Percentiles rank a stretch among this genome's conserved stretches.
phyloP scores from a whole-genome alignment of 2,888 invertebrate species.

The Cerastoderma edule region DNA sequence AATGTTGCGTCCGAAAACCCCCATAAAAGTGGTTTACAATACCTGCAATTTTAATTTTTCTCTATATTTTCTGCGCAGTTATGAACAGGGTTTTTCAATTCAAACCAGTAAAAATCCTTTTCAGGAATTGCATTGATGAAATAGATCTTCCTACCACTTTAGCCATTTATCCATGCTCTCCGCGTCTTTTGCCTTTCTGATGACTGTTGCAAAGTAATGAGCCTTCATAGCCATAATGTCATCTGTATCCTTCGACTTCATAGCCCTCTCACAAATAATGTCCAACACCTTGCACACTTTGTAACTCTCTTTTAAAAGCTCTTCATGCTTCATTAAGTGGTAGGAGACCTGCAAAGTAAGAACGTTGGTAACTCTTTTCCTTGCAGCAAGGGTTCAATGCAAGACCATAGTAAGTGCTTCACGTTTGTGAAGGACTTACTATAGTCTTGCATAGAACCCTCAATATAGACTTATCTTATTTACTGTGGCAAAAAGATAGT shows the following conservation, averaged over 20 bases:
- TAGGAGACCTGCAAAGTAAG: slow-evolving; percentile 40
- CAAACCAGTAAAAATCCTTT: neutral
- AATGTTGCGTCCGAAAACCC: too few species aligned
- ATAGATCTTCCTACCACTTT: slow-evolving; percentile 63
- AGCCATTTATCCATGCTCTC: slow-evolving; percentile 72
- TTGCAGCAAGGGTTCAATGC: too few species aligned
- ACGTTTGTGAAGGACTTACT: too few species aligned
- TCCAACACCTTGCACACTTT: slow-evolving; percentile 91
- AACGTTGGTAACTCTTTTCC: too few species aligned
- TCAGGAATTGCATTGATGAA: neutral
- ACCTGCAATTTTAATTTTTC: too few species aligned
- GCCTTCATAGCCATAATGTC: slow-evolving; percentile 82
- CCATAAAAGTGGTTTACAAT: too few species aligned
- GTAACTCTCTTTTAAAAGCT: slow-evolving; percentile 86
- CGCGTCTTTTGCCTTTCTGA: slow-evolving; percentile 68
- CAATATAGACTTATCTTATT: too few species aligned
- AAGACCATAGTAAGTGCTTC: too few species aligned
- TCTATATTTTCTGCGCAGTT: neutral
- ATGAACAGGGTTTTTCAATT: neutral
- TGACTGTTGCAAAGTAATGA: slow-evolving; percentile 78
- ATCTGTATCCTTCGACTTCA: slow-evolving; percentile 90
- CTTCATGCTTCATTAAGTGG: slow-evolving; percentile 34
- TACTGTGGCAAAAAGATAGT: too few species aligned
- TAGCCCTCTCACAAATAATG: slow-evolving; percentile 94
- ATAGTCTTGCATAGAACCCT: too few species aligned